A percentile compares a stretch with the other conserved stretches of the same genome.
phyloP scores from a whole-genome alignment of 35 echinoderm and acorn worm species.

The Apostichopus parvimensis region DNA sequence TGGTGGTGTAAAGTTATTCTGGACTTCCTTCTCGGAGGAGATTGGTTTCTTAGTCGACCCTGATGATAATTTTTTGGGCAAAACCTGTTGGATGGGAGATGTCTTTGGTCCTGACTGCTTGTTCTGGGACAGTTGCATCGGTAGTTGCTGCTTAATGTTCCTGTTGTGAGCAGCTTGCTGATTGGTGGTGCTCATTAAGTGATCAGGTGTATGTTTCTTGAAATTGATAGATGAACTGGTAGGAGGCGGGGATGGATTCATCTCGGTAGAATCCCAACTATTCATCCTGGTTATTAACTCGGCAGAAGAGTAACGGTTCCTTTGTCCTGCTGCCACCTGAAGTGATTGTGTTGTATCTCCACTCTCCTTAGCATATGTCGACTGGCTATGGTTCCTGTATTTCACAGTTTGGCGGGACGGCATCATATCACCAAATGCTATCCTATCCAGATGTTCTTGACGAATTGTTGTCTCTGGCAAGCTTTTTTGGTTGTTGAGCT shows the following conservation, averaged over 20 bases:
- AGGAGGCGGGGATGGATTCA: not conserved
- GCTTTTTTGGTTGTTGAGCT: slow-evolving; percentile 28
- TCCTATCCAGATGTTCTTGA: slow-evolving; percentile 64
- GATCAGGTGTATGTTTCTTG: slow-evolving; percentile 60
- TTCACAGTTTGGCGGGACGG: slow-evolving; percentile 37
- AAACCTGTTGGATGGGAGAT: slow-evolving; percentile 67
- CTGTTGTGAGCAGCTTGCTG: slow-evolving; percentile 49
- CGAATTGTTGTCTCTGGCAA: slow-evolving; percentile 5
- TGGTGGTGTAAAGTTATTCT: slow-evolving; percentile 4
- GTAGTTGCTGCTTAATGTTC: slow-evolving; percentile 68
- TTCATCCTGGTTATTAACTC: slow-evolving; percentile 27
- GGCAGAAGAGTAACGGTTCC: slow-evolving; percentile 18
- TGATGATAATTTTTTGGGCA: slow-evolving; percentile 77
- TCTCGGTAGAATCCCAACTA: not conserved
- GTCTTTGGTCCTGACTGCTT: slow-evolving; percentile 28
- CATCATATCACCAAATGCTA: slow-evolving; percentile 74
- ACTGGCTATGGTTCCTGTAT: slow-evolving; percentile 40
- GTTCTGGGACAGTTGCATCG: slow-evolving; percentile 79
- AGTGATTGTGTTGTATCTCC: not conserved
- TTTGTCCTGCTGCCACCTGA: not conserved
- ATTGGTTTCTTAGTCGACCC: not conserved
- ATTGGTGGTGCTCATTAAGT: slow-evolving; percentile 84
- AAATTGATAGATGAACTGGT: not conserved
- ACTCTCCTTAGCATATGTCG: not conserved
- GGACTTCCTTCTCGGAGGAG: not conserved